These are phyloP conservation scores for Acanthosepion lycidas DNA, from an alignment of 2,888 invertebrate species.

Conservation along the genomic window DNA sequence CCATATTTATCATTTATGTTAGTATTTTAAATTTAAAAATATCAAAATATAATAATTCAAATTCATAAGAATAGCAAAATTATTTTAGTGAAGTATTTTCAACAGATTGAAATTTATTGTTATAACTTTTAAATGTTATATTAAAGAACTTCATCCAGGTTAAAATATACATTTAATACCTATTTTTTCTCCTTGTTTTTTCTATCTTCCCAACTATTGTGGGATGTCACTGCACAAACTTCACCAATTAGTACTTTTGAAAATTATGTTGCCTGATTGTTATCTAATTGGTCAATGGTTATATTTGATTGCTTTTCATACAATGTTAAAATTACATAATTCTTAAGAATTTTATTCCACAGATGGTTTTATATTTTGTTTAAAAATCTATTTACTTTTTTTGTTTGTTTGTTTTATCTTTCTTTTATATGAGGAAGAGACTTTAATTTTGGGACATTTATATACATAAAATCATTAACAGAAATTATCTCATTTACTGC, in stretches of 20 bases:
- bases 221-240: not conserved
- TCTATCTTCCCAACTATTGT: not conserved
- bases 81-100: too few relatives aligned
- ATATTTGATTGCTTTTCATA: not conserved
- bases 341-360: not conserved
- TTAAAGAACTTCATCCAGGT: too few relatives aligned
- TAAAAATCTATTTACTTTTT: not conserved
- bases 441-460: not conserved
- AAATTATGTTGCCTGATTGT: not conserved
- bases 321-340: not conserved
- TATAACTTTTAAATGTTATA: too few relatives aligned
- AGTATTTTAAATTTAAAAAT: too few relatives aligned
- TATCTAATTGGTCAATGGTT: constrained; percentile 37
- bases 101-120: too few relatives aligned
- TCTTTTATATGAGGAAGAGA: not conserved
- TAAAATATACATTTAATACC: too few relatives aligned
- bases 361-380: not conserved
- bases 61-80: too few relatives aligned
- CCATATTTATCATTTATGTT: too few relatives aligned
- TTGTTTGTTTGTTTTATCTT: too few relatives aligned
- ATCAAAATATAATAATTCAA: too few relatives aligned
- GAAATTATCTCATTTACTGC: not conserved
- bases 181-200: not conserved
- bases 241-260: not conserved
- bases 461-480: not conserved